phyloP scores from a whole-genome alignment of 2,888 invertebrate species.

The Andrena haemorrhoa region DNA sequence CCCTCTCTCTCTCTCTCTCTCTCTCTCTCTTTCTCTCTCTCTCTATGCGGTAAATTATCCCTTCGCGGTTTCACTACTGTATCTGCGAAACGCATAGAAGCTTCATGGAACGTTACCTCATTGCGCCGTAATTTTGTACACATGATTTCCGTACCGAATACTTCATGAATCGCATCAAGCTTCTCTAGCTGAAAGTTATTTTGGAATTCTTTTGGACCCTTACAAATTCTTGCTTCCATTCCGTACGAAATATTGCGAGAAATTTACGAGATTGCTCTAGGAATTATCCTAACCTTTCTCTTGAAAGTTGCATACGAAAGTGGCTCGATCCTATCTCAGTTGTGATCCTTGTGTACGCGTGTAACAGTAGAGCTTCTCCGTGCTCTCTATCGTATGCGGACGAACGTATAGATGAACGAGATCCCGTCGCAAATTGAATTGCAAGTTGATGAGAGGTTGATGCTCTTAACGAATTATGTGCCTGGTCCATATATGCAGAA shows the following conservation, averaged over 20 bases:
- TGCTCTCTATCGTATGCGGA: slow-evolving; percentile 32
- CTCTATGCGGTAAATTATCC: slow-evolving; percentile 16
- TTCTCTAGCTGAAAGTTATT: not conserved
- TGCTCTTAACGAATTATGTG: slow-evolving; percentile 56
- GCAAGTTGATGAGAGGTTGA: slow-evolving; percentile 59
- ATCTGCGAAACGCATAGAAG: not conserved
- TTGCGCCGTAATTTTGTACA: not conserved
- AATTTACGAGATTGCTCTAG: no score
- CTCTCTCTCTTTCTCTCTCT: not conserved
- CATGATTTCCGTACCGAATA: not conserved
- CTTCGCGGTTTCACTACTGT: not conserved
- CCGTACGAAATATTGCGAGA: no score
- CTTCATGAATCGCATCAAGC: not conserved
- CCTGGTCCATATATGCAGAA: slow-evolving; percentile 46
- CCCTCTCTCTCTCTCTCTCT: not conserved
- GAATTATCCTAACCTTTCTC: not conserved
- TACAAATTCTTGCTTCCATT: no score
- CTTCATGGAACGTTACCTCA: not conserved
- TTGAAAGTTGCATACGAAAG: not conserved
- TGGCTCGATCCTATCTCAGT: slow-evolving; percentile 27
- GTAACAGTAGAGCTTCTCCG: not conserved
- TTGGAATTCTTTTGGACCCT: no score
- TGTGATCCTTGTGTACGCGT: not conserved
- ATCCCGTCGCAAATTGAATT: slow-evolving; percentile 51
- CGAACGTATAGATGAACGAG: slow-evolving; percentile 15